Evolutionary conservation across 2,113 vertebrate genomes (phyloP).

Genomic region (Eclectus roratus): DNA sequence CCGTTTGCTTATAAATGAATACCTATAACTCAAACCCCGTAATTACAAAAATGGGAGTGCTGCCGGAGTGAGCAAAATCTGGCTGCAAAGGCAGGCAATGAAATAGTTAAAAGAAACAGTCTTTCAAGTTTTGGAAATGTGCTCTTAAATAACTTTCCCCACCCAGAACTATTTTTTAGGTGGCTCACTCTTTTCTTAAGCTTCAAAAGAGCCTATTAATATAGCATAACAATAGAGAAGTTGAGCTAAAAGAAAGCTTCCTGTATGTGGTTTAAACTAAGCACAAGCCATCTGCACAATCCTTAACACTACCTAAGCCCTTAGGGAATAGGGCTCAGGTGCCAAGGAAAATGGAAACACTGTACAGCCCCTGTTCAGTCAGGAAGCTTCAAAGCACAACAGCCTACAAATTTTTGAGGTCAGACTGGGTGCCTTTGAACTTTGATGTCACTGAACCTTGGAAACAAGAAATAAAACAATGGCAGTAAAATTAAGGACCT

Average conservation of each 20-base stretch:
- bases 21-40: not conserved
- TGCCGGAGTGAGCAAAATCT: not conserved
- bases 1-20: constrained; percentile 34
- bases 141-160: constrained; percentile 45
- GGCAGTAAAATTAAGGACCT: not conserved
- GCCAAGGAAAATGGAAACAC: constrained; percentile 34
- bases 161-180: constrained; percentile 54
- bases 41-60: not conserved
- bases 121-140: not conserved
- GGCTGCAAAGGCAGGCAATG: not conserved
- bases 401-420: not conserved
- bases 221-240: constrained; percentile 64
- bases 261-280: constrained; percentile 56
- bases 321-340: constrained; percentile 8
- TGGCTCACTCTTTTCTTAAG: constrained; percentile 57
- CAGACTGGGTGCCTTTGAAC: not conserved
- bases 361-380: not conserved
- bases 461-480: not conserved
- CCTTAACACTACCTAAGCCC: constrained; percentile 12
- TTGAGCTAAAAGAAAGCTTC: constrained; percentile 64
- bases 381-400: not conserved
- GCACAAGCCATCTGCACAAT: constrained; percentile 53
- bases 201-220: constrained; percentile 70
- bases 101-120: constrained; percentile 12
- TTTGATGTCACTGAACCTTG: not conserved